Percentiles rank a stretch among this genome's conserved stretches.
Conservation (phyloP, 1,140 invertebrate genomes). For the Lucilia sericata region DNA sequence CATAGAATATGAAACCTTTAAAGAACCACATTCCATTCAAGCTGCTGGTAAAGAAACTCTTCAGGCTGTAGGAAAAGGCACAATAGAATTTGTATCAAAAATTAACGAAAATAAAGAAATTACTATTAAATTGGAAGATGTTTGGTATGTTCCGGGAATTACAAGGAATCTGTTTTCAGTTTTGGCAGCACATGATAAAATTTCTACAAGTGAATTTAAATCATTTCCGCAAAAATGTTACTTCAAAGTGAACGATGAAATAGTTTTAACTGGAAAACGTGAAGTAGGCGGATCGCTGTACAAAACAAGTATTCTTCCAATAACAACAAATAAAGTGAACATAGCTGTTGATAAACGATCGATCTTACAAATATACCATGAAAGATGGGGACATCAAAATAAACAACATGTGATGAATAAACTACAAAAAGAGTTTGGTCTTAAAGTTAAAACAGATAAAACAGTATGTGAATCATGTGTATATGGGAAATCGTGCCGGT, state of each 20-base stretch:
- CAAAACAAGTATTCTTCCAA: too few species aligned
- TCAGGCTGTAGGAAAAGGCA: neutral
- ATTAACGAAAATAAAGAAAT: neutral
- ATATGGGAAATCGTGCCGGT: neutral
- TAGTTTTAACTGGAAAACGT: too few species aligned
- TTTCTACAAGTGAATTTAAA: neutral
- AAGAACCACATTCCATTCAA: conserved; percentile 12
- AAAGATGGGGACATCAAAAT: neutral
- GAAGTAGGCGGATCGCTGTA: too few species aligned
- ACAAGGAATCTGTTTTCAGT: neutral
- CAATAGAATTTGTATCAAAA: conserved; percentile 5
- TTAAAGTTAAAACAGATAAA: neutral
- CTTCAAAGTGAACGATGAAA: too few species aligned
- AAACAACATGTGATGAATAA: conserved; percentile 1
- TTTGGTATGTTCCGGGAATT: neutral
- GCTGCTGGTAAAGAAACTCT: neutral
- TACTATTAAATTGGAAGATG: neutral
- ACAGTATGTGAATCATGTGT: conserved; percentile 1
- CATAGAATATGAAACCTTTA: neutral
- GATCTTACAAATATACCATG: too few species aligned
- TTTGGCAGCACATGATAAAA: conserved; percentile 4
- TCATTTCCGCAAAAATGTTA: neutral
- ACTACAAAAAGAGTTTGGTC: neutral
- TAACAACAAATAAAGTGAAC: too few species aligned
- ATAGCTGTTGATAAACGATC: too few species aligned